These are phyloP conservation scores for Drosophila saltans DNA, from an alignment of 1,140 invertebrate genomes.

Conservation along the genomic window DNA sequence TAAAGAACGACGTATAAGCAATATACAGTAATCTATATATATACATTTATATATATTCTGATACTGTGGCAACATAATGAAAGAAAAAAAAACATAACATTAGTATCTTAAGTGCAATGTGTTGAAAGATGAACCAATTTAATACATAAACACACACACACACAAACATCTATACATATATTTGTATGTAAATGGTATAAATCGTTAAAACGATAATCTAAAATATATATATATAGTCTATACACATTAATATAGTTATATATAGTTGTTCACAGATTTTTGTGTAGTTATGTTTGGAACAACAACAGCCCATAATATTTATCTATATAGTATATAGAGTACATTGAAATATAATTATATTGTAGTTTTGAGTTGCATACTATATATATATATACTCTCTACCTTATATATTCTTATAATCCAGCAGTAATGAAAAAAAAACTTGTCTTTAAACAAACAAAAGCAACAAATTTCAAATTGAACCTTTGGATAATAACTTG, in stretches of 20 bases:
- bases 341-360: conserved; percentile 22
- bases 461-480: conserved; percentile 21
- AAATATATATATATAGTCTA: conserved; percentile 9
- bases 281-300: conserved; percentile 33
- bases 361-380: conserved; percentile 44
- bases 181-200: conserved; percentile 3
- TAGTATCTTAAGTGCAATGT: conserved; percentile 55
- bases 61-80: neutral
- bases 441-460: conserved; percentile 11
- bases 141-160: conserved; percentile 16
- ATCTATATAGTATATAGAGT: conserved; percentile 12
- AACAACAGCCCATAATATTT: neutral
- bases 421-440: neutral
- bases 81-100: conserved; percentile 44
- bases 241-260: conserved; percentile 8
- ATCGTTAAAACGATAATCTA: neutral
- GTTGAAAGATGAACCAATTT: conserved; percentile 62
- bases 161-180: conserved; percentile 7
- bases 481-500: conserved; percentile 24
- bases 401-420: neutral
- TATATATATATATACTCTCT: conserved; percentile 32
- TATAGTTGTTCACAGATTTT: conserved; percentile 16
- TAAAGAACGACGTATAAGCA: conserved; percentile 43
- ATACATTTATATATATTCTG: conserved; percentile 31
- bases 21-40: conserved; percentile 34